Evolutionary conservation across 2,113 vertebrate genomes (phyloP), one percentile per base, ranked within the genome.

Genomic region (Labeo catla): DNA sequence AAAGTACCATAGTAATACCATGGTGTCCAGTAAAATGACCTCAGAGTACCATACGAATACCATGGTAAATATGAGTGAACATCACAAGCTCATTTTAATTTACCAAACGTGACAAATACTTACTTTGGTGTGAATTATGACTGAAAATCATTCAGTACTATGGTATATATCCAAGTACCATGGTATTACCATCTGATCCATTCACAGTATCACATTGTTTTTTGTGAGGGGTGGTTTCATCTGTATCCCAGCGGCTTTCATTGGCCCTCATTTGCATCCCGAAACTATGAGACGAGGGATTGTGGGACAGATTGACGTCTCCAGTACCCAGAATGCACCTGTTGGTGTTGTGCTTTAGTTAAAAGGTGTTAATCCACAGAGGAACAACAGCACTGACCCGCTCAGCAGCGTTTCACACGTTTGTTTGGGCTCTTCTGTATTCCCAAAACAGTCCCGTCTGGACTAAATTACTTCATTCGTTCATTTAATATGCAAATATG

Each of bases 351-450:
- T 68, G 61, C 45, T 83, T 77, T 59, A 78, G 45, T 86, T 86
- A 39, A 78, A 77, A 43, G 16, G 61, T 88, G 76, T 80, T 74
- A 65, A 10, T 15, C 66, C 63, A 1, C 19, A 34, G 80, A 76
- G 84, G 16, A 19, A 54, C 76, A 85, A 23, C 65, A 80, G 8
- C 19, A 34, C 59, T 83, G 59, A 70, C 72, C 65, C 81, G 19
- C 76, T 87, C 47, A 74, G 78, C 47, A 79, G 57, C 34, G 54
- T 89, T 87, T 81, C 54, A 79, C 73, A 63, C 83, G 43, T 74
- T 80, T 66, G 54, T 85, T 73, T 57, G 9, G 21, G 63, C 16
- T 7, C 4, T 9, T 4, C 65, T 70, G 66, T 8, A 39, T 39
- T 70, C 13, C 34, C 52, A 54, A 6, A 12, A 52, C 52, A 54